Evolutionary conservation across 30 jellyfish, hydroid and myxozoan genomes (phyloP).

Genomic region (Aurelia aurita): DNA sequence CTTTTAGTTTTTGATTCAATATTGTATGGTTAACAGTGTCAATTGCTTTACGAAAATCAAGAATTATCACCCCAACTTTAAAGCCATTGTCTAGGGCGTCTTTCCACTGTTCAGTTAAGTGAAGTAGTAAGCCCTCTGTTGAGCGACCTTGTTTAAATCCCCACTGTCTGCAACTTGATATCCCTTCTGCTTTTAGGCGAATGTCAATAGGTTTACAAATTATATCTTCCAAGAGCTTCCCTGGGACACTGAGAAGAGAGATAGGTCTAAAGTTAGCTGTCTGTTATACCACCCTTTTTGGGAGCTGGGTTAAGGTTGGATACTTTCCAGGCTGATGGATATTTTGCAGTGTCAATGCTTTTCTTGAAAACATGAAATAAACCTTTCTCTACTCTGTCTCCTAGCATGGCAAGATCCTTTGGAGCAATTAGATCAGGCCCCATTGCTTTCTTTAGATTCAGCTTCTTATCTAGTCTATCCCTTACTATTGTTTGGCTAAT

Average conservation of each 20-base stretch:
- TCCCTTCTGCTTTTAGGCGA: too few species aligned
- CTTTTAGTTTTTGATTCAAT: too few species aligned
- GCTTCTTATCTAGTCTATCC: constrained; percentile 9
- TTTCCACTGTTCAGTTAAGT: too few species aligned
- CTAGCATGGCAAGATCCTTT: constrained; percentile 17
- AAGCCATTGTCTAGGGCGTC: too few species aligned
- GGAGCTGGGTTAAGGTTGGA: constrained; percentile 18
- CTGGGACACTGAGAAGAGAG: constrained; percentile 13
- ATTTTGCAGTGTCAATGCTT: constrained; percentile 17
- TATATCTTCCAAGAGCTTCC: constrained; percentile 6
- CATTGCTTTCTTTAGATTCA: constrained; percentile 21
- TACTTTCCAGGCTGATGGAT: constrained; percentile 6
- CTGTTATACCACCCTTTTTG: constrained; percentile 5
- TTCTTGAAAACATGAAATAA: constrained; percentile 16
- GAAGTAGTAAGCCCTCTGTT: too few species aligned
- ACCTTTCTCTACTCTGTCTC: constrained; percentile 15
- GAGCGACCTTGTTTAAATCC: too few species aligned
- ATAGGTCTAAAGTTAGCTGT: constrained; percentile 5
- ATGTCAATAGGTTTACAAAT: constrained; percentile 8
- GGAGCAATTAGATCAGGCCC: constrained; percentile 21
- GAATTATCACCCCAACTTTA: too few species aligned
- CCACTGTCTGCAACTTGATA: too few species aligned
- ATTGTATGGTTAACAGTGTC: too few species aligned
- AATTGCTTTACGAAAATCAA: too few species aligned
- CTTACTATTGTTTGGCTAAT: constrained; percentile 14